Evolutionary conservation across 2,113 vertebrate genomes (phyloP).

Genomic region (Nannobrachium achirus): DNA sequence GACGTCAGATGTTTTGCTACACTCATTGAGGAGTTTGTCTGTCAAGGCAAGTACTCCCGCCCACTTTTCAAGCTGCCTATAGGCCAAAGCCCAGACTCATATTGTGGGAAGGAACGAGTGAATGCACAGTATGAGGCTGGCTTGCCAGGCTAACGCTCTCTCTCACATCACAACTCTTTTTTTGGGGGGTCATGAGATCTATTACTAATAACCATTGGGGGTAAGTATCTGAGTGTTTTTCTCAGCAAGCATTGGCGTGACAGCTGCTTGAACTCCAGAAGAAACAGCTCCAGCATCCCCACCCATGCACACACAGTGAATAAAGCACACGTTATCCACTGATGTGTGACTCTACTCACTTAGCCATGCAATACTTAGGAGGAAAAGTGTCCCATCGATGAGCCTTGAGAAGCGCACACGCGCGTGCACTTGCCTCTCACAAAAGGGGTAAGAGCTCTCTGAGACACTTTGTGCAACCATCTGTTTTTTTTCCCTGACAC

Average conservation of each 20-base stretch:
- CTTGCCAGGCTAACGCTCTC: no score
- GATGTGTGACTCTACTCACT: slow-evolving; percentile 53
- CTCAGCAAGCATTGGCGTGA: slow-evolving; percentile 11
- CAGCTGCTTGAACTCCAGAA: slow-evolving; percentile 33
- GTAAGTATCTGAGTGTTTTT: slow-evolving; percentile 16
- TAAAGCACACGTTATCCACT: slow-evolving; percentile 37
- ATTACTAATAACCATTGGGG: slow-evolving; percentile 34
- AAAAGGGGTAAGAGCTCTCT: no score
- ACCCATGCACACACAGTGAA: not conserved
- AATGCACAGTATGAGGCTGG: no score
- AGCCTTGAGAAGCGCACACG: not conserved
- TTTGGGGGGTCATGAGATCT: no score
- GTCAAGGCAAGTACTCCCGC: no score
- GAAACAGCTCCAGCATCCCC: slow-evolving; percentile 24
- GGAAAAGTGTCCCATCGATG: slow-evolving; percentile 4
- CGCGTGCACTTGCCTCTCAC: no score
- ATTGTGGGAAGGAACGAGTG: no score
- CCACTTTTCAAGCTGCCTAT: no score
- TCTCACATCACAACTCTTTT: no score
- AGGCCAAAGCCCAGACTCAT: no score
- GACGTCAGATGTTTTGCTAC: no score
- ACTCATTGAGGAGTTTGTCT: no score
- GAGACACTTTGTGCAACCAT: not conserved
- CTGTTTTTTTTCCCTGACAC: not conserved
- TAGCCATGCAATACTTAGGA: slow-evolving; percentile 51